A percentile compares a stretch with the other conserved stretches of the same genome.
phyloP scores from a whole-genome alignment of 2,113 vertebrate species.

The Polyodon spathula region DNA sequence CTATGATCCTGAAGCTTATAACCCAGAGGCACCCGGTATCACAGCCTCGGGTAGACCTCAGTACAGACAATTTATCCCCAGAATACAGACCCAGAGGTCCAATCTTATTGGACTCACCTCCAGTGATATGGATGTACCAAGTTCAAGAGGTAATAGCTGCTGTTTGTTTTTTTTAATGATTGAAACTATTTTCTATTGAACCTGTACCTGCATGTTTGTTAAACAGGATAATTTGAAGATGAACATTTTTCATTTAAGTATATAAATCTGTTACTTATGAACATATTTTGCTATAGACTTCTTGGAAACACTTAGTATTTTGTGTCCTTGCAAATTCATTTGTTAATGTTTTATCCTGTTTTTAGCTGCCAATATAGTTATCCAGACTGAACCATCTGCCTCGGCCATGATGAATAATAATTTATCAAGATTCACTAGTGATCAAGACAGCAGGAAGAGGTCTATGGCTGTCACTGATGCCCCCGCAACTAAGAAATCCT shows the following conservation, averaged over 20 bases:
- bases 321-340: no score
- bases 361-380: slow-evolving; percentile 88
- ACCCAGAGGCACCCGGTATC: slow-evolving; percentile 95
- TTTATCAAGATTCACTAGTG: slow-evolving; percentile 70
- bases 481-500: slow-evolving; percentile 75
- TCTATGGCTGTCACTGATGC: slow-evolving; percentile 61
- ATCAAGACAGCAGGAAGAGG: slow-evolving; percentile 83
- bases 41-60: slow-evolving; percentile 80
- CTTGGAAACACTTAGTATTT: no score
- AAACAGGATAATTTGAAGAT: no score
- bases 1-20: slow-evolving; percentile 95
- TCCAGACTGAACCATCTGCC: slow-evolving; percentile 78
- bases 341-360: slow-evolving; percentile 20
- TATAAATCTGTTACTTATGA: no score
- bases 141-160: slow-evolving; percentile 71
- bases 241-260: no score
- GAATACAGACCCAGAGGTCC: slow-evolving; percentile 84
- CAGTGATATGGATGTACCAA: slow-evolving; percentile 74
- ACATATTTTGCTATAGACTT: no score
- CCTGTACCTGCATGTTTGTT: slow-evolving; percentile 3
- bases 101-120: slow-evolving; percentile 96
- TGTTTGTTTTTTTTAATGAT: neutral
- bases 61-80: slow-evolving; percentile 90
- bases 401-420: slow-evolving; percentile 59
- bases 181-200: neutral